Evolutionary conservation across 2,797 vertebrate genomes (phyloP).

Genomic region (Dendrocincla tyrannina): DNA sequence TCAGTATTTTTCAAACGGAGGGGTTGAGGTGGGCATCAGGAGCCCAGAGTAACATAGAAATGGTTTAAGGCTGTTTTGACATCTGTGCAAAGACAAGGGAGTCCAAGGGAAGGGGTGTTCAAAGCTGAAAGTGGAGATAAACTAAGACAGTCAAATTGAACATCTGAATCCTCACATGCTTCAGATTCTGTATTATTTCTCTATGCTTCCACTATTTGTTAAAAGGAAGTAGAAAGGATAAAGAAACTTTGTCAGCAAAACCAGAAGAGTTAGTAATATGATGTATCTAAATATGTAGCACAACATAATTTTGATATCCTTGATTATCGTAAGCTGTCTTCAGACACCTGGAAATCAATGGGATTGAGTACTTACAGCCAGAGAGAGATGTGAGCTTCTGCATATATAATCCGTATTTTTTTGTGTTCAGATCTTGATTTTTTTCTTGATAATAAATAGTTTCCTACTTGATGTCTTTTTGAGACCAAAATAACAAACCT

Average conservation of each 20-base stretch:
- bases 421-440: not conserved
- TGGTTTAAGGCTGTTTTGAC: not conserved
- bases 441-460: not conserved
- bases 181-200: not conserved
- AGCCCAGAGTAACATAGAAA: not conserved
- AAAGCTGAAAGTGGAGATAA: not conserved
- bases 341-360: not conserved
- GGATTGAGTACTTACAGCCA: not conserved
- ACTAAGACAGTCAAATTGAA: not conserved
- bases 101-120: not conserved
- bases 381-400: not conserved
- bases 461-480: not conserved
- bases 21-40: not conserved
- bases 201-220: not conserved
- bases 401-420: not conserved
- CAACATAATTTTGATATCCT: not conserved
- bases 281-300: not conserved
- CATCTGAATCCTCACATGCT: not conserved
- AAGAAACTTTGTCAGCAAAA: not conserved
- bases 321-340: not conserved
- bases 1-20: rapidly evolving
- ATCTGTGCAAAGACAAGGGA: not conserved
- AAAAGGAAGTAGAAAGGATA: not conserved
- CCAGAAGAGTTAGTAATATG: not conserved
- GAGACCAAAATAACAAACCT: not conserved